Evolutionary conservation across 2,797 vertebrate genomes (phyloP), one percentile per base, ranked within the genome.

Genomic region (Ptychobarbus kaznakovi): DNA sequence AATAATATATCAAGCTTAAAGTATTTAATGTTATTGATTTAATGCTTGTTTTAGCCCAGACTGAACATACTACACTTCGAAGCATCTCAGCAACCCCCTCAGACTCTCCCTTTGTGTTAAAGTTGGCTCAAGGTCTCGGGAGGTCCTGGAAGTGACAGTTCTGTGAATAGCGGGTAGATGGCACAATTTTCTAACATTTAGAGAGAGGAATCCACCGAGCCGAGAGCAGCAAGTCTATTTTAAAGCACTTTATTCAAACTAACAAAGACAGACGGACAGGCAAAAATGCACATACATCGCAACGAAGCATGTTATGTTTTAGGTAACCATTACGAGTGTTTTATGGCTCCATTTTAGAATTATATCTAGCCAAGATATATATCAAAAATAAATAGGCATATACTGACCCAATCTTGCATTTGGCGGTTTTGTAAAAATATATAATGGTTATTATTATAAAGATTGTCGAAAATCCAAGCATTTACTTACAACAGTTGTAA

Each of bases 151-250:
- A 95, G 96, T 97, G 96, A 97, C 98, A 99, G 97, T 99, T 97
- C 97, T 97, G 93, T 94, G 94, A 95, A 94, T 94, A 96, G 96
- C 98, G 96, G 98, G 97, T 99, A 99, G 98, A 98, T 99, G 98
- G 98, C 98, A 98, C 97, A 97, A 96, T 99, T 98, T 98, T 98
- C 97, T 97, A 96, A 99, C 97, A 97, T 98, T 98, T 99, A 96
- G 96, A 95, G 94, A 93, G 95, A 95, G 94, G 92, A 95, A 92
- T 89, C 93, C 94, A 95, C 93, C 83, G 78, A 91, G 94, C 94
- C 93, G 92, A 92, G 93, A 94, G 95, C 95, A 94, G 94, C 93
- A 92, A 95, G 95, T 94, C 93, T 93, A 95, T 96, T 95, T 96
- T 95, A 95, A 96, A 95, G 93, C 93, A 94, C 90, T 96, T 96